phyloP scores from a whole-genome alignment of 2,113 vertebrate species.

The Regulus satrapa region DNA sequence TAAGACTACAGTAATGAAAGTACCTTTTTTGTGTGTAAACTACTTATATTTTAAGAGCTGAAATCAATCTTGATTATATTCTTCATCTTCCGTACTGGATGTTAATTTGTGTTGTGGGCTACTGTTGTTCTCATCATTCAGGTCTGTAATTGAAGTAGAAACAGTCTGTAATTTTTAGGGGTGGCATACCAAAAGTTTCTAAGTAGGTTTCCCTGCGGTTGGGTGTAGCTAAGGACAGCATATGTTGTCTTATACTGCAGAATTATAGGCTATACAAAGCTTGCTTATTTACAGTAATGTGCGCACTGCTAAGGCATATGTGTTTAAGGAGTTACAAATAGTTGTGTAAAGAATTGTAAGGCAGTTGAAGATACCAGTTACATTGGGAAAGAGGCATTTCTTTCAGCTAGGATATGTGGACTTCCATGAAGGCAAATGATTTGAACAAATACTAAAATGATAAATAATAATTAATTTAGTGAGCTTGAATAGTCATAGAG shows the following conservation, averaged over 20 bases:
- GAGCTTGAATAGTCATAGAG: neutral
- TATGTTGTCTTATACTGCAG: neutral
- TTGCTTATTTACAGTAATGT: neutral
- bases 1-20: neutral
- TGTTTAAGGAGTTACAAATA: neutral
- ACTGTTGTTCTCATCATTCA: rapidly evolving
- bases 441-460: neutral
- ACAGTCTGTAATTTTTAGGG: neutral
- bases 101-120: neutral
- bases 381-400: neutral
- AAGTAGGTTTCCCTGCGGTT: neutral
- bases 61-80: neutral
- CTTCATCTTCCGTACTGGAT: neutral
- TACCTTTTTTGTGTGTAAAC: neutral
- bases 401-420: neutral
- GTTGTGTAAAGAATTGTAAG: neutral
- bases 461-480: neutral
- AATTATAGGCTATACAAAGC: neutral
- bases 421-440: neutral
- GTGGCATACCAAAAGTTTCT: neutral
- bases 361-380: neutral
- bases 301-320: neutral
- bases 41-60: neutral
- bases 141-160: neutral
- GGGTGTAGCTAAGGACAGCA: neutral